phyloP scores from a whole-genome alignment of 2,113 vertebrate genomes.

The Ailurus styani region DNA sequence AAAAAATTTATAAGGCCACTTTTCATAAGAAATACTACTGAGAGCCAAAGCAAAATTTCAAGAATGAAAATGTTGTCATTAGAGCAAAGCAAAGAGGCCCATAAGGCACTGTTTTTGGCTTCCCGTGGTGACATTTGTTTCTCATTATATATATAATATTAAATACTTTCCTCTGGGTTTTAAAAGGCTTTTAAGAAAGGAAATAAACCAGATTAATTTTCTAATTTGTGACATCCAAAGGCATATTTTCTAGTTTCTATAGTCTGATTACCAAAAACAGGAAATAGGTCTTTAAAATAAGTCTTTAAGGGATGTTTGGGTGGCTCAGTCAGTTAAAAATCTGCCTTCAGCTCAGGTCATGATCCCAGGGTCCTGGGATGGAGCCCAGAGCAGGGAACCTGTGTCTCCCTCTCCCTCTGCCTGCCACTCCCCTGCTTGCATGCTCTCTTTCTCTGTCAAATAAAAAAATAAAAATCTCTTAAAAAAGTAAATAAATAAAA shows the following conservation, averaged over 20 bases:
- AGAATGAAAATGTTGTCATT: neutral
- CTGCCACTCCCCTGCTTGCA: neutral
- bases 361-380: no score
- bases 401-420: neutral
- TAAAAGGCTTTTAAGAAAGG: constrained; percentile 28
- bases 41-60: constrained; percentile 33
- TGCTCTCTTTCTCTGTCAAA: neutral
- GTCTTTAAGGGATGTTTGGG: neutral
- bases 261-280: neutral
- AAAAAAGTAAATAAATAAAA: neutral
- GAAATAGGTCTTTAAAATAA: neutral
- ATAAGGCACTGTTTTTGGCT: neutral
- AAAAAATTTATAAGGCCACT: neutral
- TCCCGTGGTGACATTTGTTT: neutral
- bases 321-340: neutral
- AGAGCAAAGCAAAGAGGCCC: neutral
- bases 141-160: neutral
- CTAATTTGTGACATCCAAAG: neutral
- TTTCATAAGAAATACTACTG: neutral
- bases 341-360: neutral
- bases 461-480: neutral
- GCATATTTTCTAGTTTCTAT: neutral
- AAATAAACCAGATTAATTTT: constrained; percentile 2
- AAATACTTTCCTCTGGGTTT: neutral
- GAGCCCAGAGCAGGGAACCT: neutral